These are phyloP conservation scores for Syritta pipiens DNA, from an alignment of 2,888 invertebrate genomes.

Conservation along the genomic window DNA sequence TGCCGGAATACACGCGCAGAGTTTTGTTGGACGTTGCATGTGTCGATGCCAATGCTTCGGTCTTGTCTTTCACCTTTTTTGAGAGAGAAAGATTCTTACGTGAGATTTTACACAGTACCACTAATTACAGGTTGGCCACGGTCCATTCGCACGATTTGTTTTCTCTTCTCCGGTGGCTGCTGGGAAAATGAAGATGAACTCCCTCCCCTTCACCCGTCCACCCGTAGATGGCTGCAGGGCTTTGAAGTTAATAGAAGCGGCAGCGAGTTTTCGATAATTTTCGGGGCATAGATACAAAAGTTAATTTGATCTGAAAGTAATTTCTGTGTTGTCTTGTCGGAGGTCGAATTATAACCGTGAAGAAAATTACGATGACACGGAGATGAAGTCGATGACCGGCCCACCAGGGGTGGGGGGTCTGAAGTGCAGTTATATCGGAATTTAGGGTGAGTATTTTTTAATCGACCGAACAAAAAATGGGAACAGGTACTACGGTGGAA, in stretches of 20 bases:
- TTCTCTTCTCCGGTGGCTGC: conserved; percentile 40
- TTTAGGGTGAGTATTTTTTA: conserved; percentile 12
- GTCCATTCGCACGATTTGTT: conserved; percentile 63
- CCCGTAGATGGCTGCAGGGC: conserved; percentile 10
- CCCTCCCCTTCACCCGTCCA: neutral
- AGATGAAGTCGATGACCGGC: conserved; percentile 39
- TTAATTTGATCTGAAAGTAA: conserved; percentile 31
- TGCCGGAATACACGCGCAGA: conserved; percentile 38
- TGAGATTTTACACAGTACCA: conserved; percentile 37
- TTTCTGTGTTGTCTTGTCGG: conserved; percentile 5
- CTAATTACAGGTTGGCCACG: conserved; percentile 58
- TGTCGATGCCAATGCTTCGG: conserved; percentile 1
- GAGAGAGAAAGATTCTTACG: conserved; percentile 26
- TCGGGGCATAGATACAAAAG: neutral
- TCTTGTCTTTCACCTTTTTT: too few relatives aligned
- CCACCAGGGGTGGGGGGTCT: too few relatives aligned
- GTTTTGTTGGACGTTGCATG: conserved; percentile 57
- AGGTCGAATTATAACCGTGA: conserved; percentile 35
- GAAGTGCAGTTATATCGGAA: conserved; percentile 8
- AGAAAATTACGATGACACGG: conserved; percentile 40
- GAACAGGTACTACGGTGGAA: conserved; percentile 1
- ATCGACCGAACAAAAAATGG: neutral
- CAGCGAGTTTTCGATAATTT: conserved; percentile 28
- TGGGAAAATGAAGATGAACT: too few relatives aligned
- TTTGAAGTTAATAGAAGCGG: conserved; percentile 15